These are phyloP conservation scores for Morbakka virulenta DNA, from an alignment of 30 jellyfish, hydroid and myxozoan species.

Conservation along the genomic window DNA sequence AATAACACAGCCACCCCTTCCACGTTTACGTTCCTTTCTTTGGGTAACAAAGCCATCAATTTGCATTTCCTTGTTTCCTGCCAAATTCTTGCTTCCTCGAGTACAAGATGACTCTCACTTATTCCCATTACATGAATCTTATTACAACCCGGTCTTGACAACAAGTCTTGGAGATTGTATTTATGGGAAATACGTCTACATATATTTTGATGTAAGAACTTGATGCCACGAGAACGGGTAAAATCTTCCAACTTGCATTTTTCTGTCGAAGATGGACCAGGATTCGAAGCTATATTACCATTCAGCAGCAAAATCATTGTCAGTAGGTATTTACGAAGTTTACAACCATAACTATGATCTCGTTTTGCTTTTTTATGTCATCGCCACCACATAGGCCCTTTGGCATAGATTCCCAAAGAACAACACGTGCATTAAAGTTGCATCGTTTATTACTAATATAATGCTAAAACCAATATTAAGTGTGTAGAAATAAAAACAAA, in stretches of 20 bases:
- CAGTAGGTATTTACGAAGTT: conserved; percentile 13
- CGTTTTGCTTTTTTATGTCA: conserved; percentile 18
- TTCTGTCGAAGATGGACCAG: conserved; percentile 48
- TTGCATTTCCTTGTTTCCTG: conserved; percentile 36
- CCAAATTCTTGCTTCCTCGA: conserved; percentile 24
- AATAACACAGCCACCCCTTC: conserved; percentile 45
- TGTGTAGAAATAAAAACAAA: too few species aligned
- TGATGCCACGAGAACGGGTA: conserved; percentile 41
- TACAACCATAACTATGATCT: conserved; percentile 7
- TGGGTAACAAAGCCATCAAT: too few species aligned
- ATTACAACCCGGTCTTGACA: conserved; percentile 22
- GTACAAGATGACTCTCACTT: conserved; percentile 57
- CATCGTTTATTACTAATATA: conserved; percentile 18
- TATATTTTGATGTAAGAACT: conserved; percentile 37
- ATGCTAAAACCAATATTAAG: too few species aligned
- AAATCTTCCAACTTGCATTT: conserved; percentile 12
- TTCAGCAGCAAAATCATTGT: conserved; percentile 11
- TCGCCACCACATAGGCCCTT: conserved; percentile 31
- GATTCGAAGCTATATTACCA: conserved; percentile 36
- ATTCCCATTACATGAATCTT: conserved; percentile 35
- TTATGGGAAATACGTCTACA: conserved; percentile 19
- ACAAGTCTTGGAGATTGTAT: conserved; percentile 32
- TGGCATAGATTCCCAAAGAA: conserved; percentile 24
- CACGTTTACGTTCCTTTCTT: too few species aligned
- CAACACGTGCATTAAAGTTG: conserved; percentile 14